A percentile compares a stretch with the other conserved stretches of the same genome.
Evolutionary conservation across 1,140 invertebrate species (phyloP).

Genomic region (Drosophila subobscura): DNA sequence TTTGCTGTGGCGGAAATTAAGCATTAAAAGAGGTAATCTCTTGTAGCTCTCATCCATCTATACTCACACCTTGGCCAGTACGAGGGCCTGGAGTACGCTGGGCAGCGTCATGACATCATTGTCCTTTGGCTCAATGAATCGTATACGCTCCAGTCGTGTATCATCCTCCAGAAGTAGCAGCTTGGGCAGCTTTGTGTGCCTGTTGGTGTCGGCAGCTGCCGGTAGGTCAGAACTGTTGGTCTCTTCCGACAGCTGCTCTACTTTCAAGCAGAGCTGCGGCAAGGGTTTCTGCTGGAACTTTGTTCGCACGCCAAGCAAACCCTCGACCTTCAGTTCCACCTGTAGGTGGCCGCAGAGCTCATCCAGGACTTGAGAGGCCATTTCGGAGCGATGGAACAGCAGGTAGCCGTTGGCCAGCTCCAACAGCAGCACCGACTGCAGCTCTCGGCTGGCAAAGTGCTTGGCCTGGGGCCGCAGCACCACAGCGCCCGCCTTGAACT

Average conservation of each 20-base stretch:
- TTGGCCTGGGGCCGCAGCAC: slow-evolving; percentile 84
- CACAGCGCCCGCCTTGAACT: slow-evolving; percentile 86
- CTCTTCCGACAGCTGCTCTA: slow-evolving; percentile 64
- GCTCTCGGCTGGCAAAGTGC: slow-evolving; percentile 83
- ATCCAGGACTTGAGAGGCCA: slow-evolving; percentile 88
- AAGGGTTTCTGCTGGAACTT: slow-evolving; percentile 92
- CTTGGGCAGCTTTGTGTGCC: slow-evolving; percentile 85
- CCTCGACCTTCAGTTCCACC: slow-evolving; percentile 87
- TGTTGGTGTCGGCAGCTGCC: slow-evolving; percentile 84
- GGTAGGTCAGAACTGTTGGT: slow-evolving; percentile 43
- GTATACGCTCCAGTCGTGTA: slow-evolving; percentile 90
- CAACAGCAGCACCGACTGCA: slow-evolving; percentile 88
- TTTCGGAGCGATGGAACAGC: slow-evolving; percentile 89
- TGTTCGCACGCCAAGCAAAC: slow-evolving; percentile 94
- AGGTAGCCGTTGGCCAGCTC: slow-evolving; percentile 91
- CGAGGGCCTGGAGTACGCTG: slow-evolving; percentile 90
- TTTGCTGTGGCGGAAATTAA: slow-evolving; percentile 82
- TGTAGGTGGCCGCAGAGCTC: slow-evolving; percentile 86
- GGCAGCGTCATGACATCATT: slow-evolving; percentile 86
- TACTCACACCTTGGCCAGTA: slow-evolving; percentile 88
- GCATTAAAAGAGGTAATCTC: slow-evolving; percentile 1
- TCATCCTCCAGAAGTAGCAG: slow-evolving; percentile 92
- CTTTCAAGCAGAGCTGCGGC: slow-evolving; percentile 90
- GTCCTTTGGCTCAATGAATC: slow-evolving; percentile 87
- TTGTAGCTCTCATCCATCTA: slow-evolving; percentile 19